A percentile compares a stretch with the other conserved stretches of the same genome.
Evolutionary conservation across 2,797 vertebrate genomes (phyloP).

Genomic region (Chaenodraco wilsoni): DNA sequence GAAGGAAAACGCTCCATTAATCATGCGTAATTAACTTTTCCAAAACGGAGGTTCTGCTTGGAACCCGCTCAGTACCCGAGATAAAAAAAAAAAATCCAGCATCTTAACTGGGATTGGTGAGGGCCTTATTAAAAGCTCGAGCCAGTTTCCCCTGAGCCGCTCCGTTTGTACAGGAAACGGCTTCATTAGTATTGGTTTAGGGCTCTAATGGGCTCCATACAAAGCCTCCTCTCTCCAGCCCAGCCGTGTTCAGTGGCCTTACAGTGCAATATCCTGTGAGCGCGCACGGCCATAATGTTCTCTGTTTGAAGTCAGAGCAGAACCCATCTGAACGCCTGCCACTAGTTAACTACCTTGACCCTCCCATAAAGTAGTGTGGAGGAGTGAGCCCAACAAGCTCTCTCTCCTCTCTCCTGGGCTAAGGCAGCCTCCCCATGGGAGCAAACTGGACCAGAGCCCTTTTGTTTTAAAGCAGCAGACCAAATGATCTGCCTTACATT

Average conservation of each 20-base stretch:
- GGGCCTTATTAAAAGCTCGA: conserved; percentile 86
- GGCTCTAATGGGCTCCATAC: conserved; percentile 81
- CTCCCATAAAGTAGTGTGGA: conserved; percentile 72
- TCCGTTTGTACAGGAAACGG: conserved; percentile 86
- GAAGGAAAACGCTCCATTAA: conserved; percentile 98
- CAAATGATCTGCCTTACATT: conserved; percentile 64
- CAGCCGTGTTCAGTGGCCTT: conserved; percentile 73
- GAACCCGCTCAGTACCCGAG: conserved; percentile 77
- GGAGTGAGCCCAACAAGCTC: conserved; percentile 70
- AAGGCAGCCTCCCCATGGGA: conserved; percentile 64
- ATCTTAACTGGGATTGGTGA: conserved; percentile 88
- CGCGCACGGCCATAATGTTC: conserved; percentile 73
- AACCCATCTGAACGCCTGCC: conserved; percentile 77
- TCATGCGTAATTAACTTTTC: conserved; percentile 99
- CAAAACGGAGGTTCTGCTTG: conserved; percentile 86
- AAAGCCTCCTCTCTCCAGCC: conserved; percentile 82
- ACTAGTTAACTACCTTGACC: conserved; percentile 79
- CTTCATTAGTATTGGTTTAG: conserved; percentile 86
- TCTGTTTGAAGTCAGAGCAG: conserved; percentile 79
- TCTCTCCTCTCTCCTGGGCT: conserved; percentile 51
- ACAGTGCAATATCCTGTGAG: conserved; percentile 83
- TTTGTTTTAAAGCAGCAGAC: conserved; percentile 79
- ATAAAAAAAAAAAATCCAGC: conserved; percentile 81
- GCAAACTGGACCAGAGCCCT: conserved; percentile 66
- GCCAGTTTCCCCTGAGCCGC: conserved; percentile 81